phyloP scores from a whole-genome alignment of 2,888 invertebrate genomes.

The Lepidonotus clava region DNA sequence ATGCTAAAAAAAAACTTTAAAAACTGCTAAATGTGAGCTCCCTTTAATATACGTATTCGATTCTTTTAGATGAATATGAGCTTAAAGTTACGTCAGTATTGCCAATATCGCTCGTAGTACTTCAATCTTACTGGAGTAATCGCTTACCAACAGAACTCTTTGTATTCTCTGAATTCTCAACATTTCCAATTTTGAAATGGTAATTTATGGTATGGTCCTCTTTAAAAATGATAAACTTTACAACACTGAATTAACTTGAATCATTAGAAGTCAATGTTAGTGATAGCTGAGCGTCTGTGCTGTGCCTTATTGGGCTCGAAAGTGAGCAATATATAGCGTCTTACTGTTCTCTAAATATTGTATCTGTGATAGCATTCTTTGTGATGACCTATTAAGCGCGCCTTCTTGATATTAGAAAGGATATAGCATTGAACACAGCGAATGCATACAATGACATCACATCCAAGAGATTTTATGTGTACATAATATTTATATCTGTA shows the following conservation, averaged over 20 bases:
- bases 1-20: not conserved
- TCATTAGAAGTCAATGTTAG: not conserved
- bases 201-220: no score
- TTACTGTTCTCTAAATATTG: no score
- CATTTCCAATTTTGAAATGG: not conserved
- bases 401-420: no score
- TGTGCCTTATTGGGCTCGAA: not conserved
- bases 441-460: no score
- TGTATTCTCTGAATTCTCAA: not conserved
- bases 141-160: no score
- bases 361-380: conserved; percentile 17
- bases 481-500: not conserved
- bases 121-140: no score
- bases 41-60: not conserved
- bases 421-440: not conserved
- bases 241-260: not conserved
- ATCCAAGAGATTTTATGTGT: not conserved
- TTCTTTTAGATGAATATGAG: not conserved
- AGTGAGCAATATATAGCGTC: no score
- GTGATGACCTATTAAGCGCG: not conserved
- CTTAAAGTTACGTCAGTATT: not conserved
- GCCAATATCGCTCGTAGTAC: no score
- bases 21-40: not conserved
- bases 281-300: not conserved
- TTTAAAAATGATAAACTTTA: no score